Percentiles rank a stretch among this genome's conserved stretches.
These are phyloP conservation scores for Dendropsophus ebraccatus DNA, from an alignment of 2,113 vertebrate genomes.

Conservation along the genomic window DNA sequence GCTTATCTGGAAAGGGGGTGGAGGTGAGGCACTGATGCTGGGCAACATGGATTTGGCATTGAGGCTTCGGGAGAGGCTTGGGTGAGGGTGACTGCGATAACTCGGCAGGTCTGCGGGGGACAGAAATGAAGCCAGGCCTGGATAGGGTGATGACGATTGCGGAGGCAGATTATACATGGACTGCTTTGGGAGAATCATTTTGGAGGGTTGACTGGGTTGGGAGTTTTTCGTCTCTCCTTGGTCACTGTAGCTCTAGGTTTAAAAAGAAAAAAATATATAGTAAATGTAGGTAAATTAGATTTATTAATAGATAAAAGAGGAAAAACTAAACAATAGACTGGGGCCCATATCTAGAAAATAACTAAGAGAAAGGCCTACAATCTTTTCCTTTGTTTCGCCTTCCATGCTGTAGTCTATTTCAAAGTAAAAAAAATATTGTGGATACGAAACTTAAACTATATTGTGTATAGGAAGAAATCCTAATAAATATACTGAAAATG, in stretches of 20 bases:
- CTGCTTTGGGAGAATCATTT: constrained; percentile 91
- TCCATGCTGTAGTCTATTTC: no score
- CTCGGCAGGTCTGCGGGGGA: constrained; percentile 91
- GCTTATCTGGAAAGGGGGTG: constrained; percentile 94
- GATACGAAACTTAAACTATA: not conserved
- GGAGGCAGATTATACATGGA: constrained; percentile 90
- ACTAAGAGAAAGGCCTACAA: no score
- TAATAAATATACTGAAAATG: not conserved
- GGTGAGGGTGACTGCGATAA: constrained; percentile 87
- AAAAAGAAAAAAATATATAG: constrained; percentile 43
- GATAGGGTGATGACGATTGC: constrained; percentile 87
- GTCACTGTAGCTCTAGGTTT: constrained; percentile 86
- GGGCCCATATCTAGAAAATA: no score
- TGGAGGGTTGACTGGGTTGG: constrained; percentile 85
- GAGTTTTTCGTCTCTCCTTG: constrained; percentile 85
- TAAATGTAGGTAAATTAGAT: no score
- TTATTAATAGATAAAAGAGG: no score
- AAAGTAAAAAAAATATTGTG: not conserved
- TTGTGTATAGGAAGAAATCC: not conserved
- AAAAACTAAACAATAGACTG: no score
- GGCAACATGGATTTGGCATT: constrained; percentile 92
- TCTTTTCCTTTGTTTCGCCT: no score
- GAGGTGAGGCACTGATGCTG: constrained; percentile 92
- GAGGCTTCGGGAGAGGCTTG: constrained; percentile 86
- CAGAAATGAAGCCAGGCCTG: constrained; percentile 88